Evolutionary conservation across 2,113 vertebrate genomes (phyloP), one percentile per base, ranked within the genome.

Genomic region (Okapia johnstoni): DNA sequence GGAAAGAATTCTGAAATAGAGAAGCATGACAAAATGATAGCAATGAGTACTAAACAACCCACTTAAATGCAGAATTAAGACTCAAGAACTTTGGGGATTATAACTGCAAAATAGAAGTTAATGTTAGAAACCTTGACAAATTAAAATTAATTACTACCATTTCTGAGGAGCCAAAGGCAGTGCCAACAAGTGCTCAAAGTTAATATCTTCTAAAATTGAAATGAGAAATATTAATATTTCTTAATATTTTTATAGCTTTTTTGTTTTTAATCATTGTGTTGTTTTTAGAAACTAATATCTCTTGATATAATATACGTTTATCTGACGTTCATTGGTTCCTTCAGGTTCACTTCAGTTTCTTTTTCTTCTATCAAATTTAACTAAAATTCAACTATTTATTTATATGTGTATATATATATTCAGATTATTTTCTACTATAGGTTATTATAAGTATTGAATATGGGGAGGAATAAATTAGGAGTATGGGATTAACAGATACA

Each of bases 121-220:
- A 94, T 76, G 66, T 73, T 93, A 85, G 58, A 88, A 94, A 96
- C 70, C 52, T 76, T 88, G 46, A 89, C 77, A 89, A 81, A 73
- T 50, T 93, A 96, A 95, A 93, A 96, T 58, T 81, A 94, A 89
- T 90, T 79, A 90, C 43, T 70, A 88, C 66, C 40, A 83, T 83
- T 60, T 93, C 46, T 93, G 81, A 84, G 63, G 43, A 55, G 55
- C 43, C 73, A 81, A 80, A 70, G 17, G 43, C 33, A 36, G 9
- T 61, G 11, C 83, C 76, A 89, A 61, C 30, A 92, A 92, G 33
- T 66, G 48, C 57, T 76, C 28, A 61, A 88, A 88, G 57, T 55
- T 91, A 93, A 80, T 93, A 80, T 79, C 86, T 48, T 95, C 86
- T 96, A 88, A 94, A 92, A 92, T 63, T 70, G 50, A 94, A 85